Conservation (phyloP, 2,797 vertebrate species). For the Sebastes melanostomus region DNA sequence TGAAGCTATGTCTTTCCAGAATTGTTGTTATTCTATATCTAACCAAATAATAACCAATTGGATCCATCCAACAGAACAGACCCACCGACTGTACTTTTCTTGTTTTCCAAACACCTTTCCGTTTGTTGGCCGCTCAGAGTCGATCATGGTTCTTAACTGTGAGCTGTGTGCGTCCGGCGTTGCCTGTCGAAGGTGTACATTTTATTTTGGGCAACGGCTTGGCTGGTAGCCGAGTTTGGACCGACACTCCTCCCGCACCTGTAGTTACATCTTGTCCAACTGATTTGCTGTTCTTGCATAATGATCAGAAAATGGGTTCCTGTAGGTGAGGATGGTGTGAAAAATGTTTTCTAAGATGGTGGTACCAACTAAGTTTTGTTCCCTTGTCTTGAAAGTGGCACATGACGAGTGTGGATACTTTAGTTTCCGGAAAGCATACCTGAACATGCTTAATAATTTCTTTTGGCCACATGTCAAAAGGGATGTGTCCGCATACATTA, state of each 20-base stretch:
- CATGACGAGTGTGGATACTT: neutral
- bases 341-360: neutral
- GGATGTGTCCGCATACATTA: neutral
- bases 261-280: neutral
- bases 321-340: neutral
- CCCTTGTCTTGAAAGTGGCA: neutral
- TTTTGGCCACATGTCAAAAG: neutral
- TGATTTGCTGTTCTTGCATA: neutral
- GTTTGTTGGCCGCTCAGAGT: too few species aligned
- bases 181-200: neutral
- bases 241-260: neutral
- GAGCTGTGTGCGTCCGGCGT: neutral
- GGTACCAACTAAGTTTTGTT: neutral
- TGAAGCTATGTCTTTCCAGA: too few species aligned
- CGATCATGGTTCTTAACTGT: neutral
- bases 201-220: neutral
- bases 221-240: neutral
- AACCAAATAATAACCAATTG: too few species aligned
- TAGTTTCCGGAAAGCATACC: neutral
- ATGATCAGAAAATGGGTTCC: neutral
- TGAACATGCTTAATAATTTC: neutral
- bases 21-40: too few species aligned
- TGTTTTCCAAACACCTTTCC: too few species aligned
- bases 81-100: too few species aligned
- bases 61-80: too few species aligned